Base-by-base conservation (phyloP, 1,140 invertebrate species). In the Trichonephila inaurata region DNA sequence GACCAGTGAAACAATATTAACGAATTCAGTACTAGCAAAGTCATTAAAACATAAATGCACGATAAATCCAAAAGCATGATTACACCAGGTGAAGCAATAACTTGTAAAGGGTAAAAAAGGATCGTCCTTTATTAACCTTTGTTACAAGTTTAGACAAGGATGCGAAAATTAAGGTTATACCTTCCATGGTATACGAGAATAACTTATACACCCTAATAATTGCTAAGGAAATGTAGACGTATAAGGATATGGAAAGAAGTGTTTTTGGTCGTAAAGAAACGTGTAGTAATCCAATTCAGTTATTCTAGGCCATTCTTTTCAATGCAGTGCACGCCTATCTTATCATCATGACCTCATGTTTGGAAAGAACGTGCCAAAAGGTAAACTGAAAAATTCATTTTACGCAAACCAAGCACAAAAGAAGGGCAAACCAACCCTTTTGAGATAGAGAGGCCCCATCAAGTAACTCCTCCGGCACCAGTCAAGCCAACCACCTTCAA, bases 381-480 rank as follows among this genome's bases (percentile, higher is more conserved):
- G 83, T 61, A 85, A 85, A 24, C 83, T 60, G 51, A 58, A 85
- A 77, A 85, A 85, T 85, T 85, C 83, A 85, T 61, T 85, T 85
- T 61, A 85, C 58, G 83, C 58, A 85, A 61, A 60, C 83, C 83
- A 58, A 85, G 51, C 51, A 77, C 72, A 88, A 89, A 69, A 91
- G 61, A 81, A 91, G 89, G 89, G 72, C 89, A 81, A 91, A 62
- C 33, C 90, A 92, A 92, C 90, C 90, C 90, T 92, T 92, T 92
- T 81, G 18, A 82, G 89, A 82, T 40, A 44, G 58, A 61, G 60
- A 24, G 77, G 90, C 81, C 81, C 77, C 77, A 33, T 33, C 69
- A 60, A 77, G 72, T 82, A 60, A 60, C 28, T 81, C 60, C 61
- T 92, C 89, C n/a, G 60, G 81, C 19, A 28, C 44, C 62, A 64